These are phyloP conservation scores for Aphidius colemani DNA, from an alignment of 2,888 invertebrate species.

Conservation along the genomic window DNA sequence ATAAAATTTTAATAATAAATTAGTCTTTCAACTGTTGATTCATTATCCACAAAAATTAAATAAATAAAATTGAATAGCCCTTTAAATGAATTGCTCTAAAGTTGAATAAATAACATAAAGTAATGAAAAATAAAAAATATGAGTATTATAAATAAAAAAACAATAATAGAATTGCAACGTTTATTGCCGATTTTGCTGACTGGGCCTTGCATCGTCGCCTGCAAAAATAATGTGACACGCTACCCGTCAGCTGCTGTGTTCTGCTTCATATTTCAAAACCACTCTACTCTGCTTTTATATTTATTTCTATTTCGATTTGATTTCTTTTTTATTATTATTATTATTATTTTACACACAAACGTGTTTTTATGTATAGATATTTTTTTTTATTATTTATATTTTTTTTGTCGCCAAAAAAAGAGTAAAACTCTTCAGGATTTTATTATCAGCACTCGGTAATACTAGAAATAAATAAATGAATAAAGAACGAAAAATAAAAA, in stretches of 20 bases:
- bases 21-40: not conserved
- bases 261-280: constrained; percentile 46
- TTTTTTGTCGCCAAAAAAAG: not conserved
- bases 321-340: constrained; percentile 20
- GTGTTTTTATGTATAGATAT: too few relatives aligned
- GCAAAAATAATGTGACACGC: constrained; percentile 54
- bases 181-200: constrained; percentile 51
- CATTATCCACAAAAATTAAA: not conserved
- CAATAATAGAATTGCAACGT: constrained; percentile 34
- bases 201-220: constrained; percentile 46
- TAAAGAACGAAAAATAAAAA: too few relatives aligned
- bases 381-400: constrained; percentile 18
- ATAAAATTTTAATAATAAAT: too few relatives aligned
- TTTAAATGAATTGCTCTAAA: too few relatives aligned
- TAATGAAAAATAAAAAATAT: too few relatives aligned
- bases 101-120: too few relatives aligned
- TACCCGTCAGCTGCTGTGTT: constrained; percentile 48
- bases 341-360: constrained; percentile 1
- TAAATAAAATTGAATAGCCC: too few relatives aligned
- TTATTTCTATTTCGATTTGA: constrained; percentile 17
- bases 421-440: too few relatives aligned
- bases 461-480: too few relatives aligned
- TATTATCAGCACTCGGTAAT: too few relatives aligned
- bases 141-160: constrained; percentile 27
- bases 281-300: constrained; percentile 33